These are phyloP conservation scores for Sitta carolinensis DNA, from an alignment of 2,797 vertebrate genomes.

Conservation along the genomic window DNA sequence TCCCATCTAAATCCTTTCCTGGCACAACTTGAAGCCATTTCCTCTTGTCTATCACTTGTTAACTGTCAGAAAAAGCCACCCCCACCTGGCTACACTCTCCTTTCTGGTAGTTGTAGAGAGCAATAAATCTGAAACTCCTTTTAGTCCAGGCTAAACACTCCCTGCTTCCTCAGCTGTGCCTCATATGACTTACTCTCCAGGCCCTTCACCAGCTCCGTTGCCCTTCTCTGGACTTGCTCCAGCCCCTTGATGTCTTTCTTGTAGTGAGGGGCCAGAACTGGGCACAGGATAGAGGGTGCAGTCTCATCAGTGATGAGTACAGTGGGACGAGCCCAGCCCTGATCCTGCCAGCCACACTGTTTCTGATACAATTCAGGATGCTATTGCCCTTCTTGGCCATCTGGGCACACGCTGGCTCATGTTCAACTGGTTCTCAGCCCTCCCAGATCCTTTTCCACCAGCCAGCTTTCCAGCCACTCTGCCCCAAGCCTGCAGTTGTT, in stretches of 20 bases:
- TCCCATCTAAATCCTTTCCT: neutral
- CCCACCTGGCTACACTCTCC: neutral
- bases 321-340: neutral
- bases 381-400: neutral
- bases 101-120: neutral
- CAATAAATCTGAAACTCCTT: neutral
- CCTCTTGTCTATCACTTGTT: neutral
- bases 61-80: fast-evolving
- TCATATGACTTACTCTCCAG: neutral
- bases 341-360: neutral
- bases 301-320: neutral
- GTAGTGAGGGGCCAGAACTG: neutral
- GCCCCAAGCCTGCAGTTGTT: neutral
- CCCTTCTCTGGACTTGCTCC: neutral
- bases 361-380: neutral
- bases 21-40: neutral
- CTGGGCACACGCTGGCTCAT: fast-evolving
- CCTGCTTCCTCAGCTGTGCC: neutral
- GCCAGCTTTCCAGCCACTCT: neutral
- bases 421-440: neutral
- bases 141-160: neutral
- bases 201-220: neutral
- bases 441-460: neutral
- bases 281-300: fast-evolving
- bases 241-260: neutral